Conservation (phyloP, 2,113 vertebrate genomes). For the Oenanthe oenanthe region DNA sequence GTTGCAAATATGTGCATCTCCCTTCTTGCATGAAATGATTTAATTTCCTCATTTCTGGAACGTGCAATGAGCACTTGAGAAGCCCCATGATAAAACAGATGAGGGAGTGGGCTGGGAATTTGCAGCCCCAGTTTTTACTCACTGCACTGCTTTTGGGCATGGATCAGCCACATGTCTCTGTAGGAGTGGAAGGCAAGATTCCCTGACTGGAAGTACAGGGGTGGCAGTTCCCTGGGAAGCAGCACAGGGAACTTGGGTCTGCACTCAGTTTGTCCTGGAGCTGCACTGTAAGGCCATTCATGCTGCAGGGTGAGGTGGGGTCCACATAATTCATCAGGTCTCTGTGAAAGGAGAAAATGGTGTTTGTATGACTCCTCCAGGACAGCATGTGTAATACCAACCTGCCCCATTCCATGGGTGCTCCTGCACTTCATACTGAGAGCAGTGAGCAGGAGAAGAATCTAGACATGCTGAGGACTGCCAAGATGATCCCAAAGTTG, state of each 20-base stretch:
- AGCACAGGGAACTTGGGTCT: not conserved
- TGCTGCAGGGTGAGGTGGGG: not conserved
- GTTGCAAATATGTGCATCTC: not conserved
- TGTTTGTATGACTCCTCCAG: not conserved
- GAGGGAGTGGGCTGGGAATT: not conserved
- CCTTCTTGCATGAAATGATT: not conserved
- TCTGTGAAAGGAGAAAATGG: not conserved
- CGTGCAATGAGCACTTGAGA: not conserved
- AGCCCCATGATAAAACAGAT: not conserved
- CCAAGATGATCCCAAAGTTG: not conserved
- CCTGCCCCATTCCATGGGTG: not conserved
- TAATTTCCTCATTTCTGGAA: not conserved
- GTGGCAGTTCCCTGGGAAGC: not conserved
- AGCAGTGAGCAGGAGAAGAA: not conserved
- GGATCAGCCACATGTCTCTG: fast-evolving
- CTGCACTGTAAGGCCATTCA: not conserved
- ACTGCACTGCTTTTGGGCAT: not conserved
- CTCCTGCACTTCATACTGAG: not conserved
- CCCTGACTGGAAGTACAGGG: not conserved
- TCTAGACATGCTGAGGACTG: not conserved
- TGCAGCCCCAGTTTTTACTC: not conserved
- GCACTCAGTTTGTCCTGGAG: not conserved
- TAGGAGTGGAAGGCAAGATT: not conserved
- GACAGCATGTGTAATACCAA: not conserved
- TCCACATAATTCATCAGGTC: not conserved